A percentile compares a stretch with the other conserved stretches of the same genome.
Conservation (phyloP, 2,797 vertebrate genomes). For the Sebastes taczanowskii region DNA sequence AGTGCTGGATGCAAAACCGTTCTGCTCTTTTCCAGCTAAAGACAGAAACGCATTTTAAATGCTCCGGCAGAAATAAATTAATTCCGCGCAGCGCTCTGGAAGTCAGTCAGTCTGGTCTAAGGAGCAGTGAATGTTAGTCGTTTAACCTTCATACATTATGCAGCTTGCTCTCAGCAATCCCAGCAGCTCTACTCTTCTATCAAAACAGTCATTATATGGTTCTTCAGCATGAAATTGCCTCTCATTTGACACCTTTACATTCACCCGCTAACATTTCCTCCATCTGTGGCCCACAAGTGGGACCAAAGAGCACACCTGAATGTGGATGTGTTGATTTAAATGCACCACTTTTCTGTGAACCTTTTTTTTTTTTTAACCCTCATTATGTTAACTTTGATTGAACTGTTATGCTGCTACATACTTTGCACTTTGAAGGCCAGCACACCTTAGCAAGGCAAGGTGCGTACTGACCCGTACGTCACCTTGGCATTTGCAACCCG, state of each 20-base stretch:
- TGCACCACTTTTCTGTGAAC: not conserved
- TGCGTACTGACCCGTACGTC: constrained; percentile 46
- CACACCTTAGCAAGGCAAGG: not conserved
- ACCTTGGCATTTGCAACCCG: constrained; percentile 56
- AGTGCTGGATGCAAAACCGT: not conserved
- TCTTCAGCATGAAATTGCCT: constrained; percentile 70
- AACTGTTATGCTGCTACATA: constrained; percentile 7
- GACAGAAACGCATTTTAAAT: constrained; percentile 12
- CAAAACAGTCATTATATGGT: constrained; percentile 61
- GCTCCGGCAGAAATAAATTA: constrained; percentile 22
- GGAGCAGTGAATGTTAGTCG: constrained; percentile 36
- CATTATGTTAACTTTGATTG: not conserved
- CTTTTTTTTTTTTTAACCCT: not conserved
- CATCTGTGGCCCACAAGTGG: constrained; percentile 23
- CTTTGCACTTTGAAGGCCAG: constrained; percentile 28
- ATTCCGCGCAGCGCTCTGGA: constrained; percentile 41
- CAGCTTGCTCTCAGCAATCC: constrained; percentile 61
- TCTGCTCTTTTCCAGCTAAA: not conserved
- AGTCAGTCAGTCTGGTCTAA: constrained; percentile 39
- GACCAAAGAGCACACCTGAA: constrained; percentile 27
- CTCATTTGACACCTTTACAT: constrained; percentile 56
- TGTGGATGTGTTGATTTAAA: not conserved
- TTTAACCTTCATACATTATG: constrained; percentile 80
- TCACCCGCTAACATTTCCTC: constrained; percentile 39
- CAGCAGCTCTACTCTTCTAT: constrained; percentile 45